Evolutionary conservation across 2,888 invertebrate genomes (phyloP), one percentile per base, ranked within the genome.

Genomic region (Phyllotreta striolata): DNA sequence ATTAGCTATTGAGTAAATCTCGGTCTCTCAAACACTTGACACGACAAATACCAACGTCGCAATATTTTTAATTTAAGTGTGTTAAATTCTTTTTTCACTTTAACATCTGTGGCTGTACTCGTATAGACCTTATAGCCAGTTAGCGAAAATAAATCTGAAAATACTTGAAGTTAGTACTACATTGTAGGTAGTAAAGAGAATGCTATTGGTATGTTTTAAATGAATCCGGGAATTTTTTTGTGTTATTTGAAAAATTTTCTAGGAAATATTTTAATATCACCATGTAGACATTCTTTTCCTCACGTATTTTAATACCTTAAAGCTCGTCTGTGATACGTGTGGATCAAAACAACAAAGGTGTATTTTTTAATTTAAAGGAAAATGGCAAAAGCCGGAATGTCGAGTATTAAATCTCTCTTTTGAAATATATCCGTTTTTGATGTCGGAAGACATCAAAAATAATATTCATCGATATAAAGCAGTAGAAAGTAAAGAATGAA

Each of bases 261-360:
- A 39, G 37, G 49, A 58, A 58, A 51, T 58, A 58, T 58, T 58
- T 58, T 58, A 39, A 58, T 58, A 58, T 58, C 51, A 10, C 51
- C 51, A 51, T 40, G 41, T n/a, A 51, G 51, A 51, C 39, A 58
- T 58, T 58, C 58, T 58, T 57, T 51, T 51, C 58, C 58, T 58
- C 34, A 7, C 49, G 58, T 51, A 58, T 51, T 40, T 41, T 58
- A 58, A 51, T 58, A 58, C 51, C 58, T 44, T 34, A 58, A 58
- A 49, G 58, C 51, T 46, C 41, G 51, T 39, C 14, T 47, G 40
- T 51, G 58, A 58, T 58, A 51, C 58, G 51, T 58, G 49, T 40
- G 58, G 51, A 58, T 58, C 58, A 58, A 58, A 51, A 58, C 49
- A 58, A 58, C 58, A 58, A 58, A 58, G 58, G 58, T 58, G 51